Base-by-base conservation (phyloP, 1,140 invertebrate genomes). In the Campoletis sonorensis region DNA sequence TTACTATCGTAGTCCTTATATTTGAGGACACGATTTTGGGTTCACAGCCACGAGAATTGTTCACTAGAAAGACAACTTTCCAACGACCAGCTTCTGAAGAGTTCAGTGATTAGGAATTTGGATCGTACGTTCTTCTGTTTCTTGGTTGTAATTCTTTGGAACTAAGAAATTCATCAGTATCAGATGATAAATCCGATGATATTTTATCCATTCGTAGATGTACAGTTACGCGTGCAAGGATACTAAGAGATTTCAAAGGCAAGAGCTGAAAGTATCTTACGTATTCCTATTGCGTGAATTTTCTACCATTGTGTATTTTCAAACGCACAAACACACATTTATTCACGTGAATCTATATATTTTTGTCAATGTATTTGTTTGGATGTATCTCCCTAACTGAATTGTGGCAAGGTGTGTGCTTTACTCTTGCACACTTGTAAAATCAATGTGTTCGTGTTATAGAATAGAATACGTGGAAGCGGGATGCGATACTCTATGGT, bases 211-310 rank as follows among this genome's bases (percentile, higher is more conserved):
- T 45, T 23, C n/a, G 27, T 27, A 30, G 26, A 58, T 37, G 51
- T 64, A 77, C 75, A 77, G 75, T 77, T 77, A 77, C 16, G 18
- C 23, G 33, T 15, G 54, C 75, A 18, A 61, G 75, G 51, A 77
- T 77, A 61, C 75, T 15, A 18, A 27, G 4, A 75, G 45, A 75
- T 75, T 61, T n/a, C 15, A 13, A 18, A 27, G 72, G 40, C 40
- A 45, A 18, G 51, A 76, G 37, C 72, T 30, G 21, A 7, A 7
- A 61, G 21, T 26, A 23, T 26, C 75, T 64, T 77, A 77, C 54
- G 75, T 77, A 77, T 77, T 77, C 75, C 27, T 33, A 37, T 64
- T 77, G 75, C 75, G 54, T 77, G 54, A 77, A 64, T 64, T 54
- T 77, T 77, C 37, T 77, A 51, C 30, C 72, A 58, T 40, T 40